A percentile compares a stretch with the other conserved stretches of the same genome.
These are phyloP conservation scores for Poeciliopsis occidentalis DNA, from an alignment of 2,113 vertebrate genomes.

Conservation along the genomic window DNA sequence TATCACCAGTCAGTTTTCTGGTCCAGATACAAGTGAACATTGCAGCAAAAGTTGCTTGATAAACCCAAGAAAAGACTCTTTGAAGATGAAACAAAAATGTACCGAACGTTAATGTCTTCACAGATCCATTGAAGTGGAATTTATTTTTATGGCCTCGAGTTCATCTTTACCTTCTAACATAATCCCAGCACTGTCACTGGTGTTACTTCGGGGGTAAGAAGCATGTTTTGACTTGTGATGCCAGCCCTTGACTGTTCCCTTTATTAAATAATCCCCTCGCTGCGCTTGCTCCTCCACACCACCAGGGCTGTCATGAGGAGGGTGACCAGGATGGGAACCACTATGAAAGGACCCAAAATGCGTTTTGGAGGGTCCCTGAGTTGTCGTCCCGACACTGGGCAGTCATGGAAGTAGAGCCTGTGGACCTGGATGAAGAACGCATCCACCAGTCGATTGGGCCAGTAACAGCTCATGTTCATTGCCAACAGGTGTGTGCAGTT, in stretches of 20 bases:
- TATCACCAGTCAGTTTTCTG: constrained; percentile 1
- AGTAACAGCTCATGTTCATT: constrained; percentile 84
- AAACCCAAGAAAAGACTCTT: constrained; percentile 12
- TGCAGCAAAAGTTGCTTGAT: not conserved
- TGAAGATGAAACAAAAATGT: not conserved
- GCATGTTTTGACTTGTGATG: constrained; percentile 15
- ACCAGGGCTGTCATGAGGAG: constrained; percentile 90
- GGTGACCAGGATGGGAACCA: constrained; percentile 86
- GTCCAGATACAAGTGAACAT: constrained; percentile 7
- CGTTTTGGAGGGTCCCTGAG: constrained; percentile 86
- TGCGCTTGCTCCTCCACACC: constrained; percentile 91
- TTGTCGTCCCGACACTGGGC: constrained; percentile 83
- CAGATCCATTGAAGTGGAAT: constrained; percentile 17
- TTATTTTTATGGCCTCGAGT: not conserved
- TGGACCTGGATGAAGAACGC: constrained; percentile 89
- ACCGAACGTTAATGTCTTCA: constrained; percentile 2
- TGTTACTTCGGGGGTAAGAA: constrained; percentile 2
- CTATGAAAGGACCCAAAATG: constrained; percentile 89
- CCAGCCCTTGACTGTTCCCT: not conserved
- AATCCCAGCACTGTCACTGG: not conserved
- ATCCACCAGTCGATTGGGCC: constrained; percentile 91
- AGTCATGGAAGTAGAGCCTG: constrained; percentile 87
- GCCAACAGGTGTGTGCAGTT: constrained; percentile 89
- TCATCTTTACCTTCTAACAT: not conserved
- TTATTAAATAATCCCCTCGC: constrained; percentile 85